Conservation (phyloP, 1,140 invertebrate species). For the Drosophila setifemur region DNA sequence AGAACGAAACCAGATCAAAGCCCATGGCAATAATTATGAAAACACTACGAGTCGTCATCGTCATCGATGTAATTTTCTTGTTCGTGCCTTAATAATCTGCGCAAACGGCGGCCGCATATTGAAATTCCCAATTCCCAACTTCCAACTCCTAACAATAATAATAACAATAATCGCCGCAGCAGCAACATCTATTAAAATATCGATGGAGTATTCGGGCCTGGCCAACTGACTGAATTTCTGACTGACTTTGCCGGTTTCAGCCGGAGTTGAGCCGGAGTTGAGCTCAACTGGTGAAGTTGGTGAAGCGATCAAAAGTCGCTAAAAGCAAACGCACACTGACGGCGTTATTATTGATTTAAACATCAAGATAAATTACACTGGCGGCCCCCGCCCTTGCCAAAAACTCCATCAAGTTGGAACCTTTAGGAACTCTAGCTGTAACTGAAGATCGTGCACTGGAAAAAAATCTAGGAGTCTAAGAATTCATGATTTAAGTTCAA, state of each 20-base stretch:
- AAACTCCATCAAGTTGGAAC: constrained; percentile 5
- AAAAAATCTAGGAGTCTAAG: not conserved
- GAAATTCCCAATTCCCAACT: constrained; percentile 66
- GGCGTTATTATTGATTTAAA: constrained; percentile 82
- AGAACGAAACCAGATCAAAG: constrained; percentile 77
- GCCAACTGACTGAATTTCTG: constrained; percentile 31
- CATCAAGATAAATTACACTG: constrained; percentile 81
- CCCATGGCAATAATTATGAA: constrained; percentile 74
- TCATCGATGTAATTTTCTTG: constrained; percentile 53
- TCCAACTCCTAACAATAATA: too few species aligned
- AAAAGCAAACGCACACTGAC: constrained; percentile 70
- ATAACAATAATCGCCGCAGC: constrained; percentile 60
- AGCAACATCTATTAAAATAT: constrained; percentile 52
- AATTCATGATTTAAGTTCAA: too few species aligned
- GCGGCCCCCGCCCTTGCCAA: constrained; percentile 7
- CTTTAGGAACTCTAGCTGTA: constrained; percentile 28
- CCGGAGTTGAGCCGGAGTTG: too few species aligned
- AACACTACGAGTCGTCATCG: constrained; percentile 44
- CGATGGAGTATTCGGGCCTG: constrained; percentile 31
- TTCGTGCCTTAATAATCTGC: constrained; percentile 75
- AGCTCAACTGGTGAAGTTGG: constrained; percentile 26
- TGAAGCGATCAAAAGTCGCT: constrained; percentile 59
- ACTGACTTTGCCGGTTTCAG: constrained; percentile 14
- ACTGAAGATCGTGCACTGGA: not conserved
- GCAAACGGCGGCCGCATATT: constrained; percentile 66